Evolutionary conservation across 2,888 invertebrate genomes (phyloP), one percentile per base, ranked within the genome.

Genomic region (Drosophila phalerata): DNA sequence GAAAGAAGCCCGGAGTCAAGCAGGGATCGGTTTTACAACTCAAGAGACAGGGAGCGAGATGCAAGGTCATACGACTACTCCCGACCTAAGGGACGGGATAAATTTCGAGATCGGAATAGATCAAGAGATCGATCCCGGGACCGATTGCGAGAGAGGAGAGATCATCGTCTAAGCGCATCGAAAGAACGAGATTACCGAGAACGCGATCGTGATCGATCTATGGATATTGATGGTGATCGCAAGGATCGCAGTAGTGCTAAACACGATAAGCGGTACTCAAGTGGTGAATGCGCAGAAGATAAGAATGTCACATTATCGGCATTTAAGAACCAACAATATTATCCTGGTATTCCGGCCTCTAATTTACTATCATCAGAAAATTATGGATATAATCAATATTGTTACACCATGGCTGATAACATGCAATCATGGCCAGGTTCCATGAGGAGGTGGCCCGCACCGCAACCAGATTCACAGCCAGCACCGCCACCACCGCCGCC

Each of bases 81-180:
- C 5, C 81, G 77, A 19, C 61, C 79, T 3, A 89, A 86, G 40
- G 90, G 91, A 55, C 69, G 90, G 5, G 90, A 89, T 30, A 67
- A 74, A 13, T 76, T 63, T 68, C 64, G 84, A 13, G 89, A 89
- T 5, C 76, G 69, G 6, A 81, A 79, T 62, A 73, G 76, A 48
- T 84, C 80, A 28, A 78, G 84, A 48, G 86, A 88, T 28, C 77
- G 73, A 34, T 74, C 79, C 4, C 55, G 84, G 19, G 92, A 92
- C 38, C 79, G 91, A 5, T 90, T 92, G 38, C 84, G 92, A 25
- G 93, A 93, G 15, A 84, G 90, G 42, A 80, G 91, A 55, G 86
- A 83, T 55, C 73, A 73, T 58, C 71, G 76, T 2, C 40, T 72
- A 15, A 88, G 63, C 55, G 69, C 72, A 15, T 72, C 79, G 2